Conservation (phyloP, 2,888 invertebrate species). For the Drosophila colorata region DNA sequence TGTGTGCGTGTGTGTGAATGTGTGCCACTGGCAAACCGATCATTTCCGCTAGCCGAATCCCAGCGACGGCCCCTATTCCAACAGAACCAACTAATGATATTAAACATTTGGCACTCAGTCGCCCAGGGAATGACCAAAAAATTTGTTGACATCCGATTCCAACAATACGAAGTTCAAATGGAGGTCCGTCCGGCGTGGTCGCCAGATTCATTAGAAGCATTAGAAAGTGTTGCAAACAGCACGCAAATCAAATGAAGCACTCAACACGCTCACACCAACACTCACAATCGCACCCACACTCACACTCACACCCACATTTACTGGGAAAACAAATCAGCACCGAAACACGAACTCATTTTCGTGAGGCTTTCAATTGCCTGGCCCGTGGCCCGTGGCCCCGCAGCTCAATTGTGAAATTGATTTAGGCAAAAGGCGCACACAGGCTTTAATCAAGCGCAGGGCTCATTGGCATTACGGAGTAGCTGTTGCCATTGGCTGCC, state of each 20-base stretch:
- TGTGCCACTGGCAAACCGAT: conserved; percentile 33
- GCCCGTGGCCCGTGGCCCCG: not conserved
- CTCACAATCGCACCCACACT: conserved; percentile 5
- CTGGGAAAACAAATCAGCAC: conserved; percentile 34
- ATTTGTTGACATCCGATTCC: conserved; percentile 59
- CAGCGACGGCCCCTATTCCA: conserved; percentile 35
- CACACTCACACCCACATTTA: not conserved
- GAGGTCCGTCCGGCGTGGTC: conserved; percentile 8
- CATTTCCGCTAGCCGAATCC: conserved; percentile 48
- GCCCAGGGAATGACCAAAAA: conserved; percentile 13
- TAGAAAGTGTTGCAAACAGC: conserved; percentile 69
- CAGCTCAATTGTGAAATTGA: conserved; percentile 16
- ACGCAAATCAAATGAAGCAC: conserved; percentile 54
- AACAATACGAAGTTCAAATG: conserved; percentile 20
- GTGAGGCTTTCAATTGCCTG: conserved; percentile 23
- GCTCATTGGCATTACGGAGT: conserved; percentile 3
- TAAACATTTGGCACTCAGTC: conserved; percentile 37
- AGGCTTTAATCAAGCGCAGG: conserved; percentile 11
- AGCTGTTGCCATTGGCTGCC: conserved; percentile 3
- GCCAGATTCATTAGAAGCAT: conserved; percentile 49
- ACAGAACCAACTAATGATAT: conserved; percentile 25
- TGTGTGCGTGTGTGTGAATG: not conserved
- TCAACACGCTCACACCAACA: conserved; percentile 9
- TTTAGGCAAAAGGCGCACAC: conserved; percentile 6
- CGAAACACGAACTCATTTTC: conserved; percentile 43